Conservation (phyloP, 2,888 invertebrate genomes). For the Drosophila rellima region DNA sequence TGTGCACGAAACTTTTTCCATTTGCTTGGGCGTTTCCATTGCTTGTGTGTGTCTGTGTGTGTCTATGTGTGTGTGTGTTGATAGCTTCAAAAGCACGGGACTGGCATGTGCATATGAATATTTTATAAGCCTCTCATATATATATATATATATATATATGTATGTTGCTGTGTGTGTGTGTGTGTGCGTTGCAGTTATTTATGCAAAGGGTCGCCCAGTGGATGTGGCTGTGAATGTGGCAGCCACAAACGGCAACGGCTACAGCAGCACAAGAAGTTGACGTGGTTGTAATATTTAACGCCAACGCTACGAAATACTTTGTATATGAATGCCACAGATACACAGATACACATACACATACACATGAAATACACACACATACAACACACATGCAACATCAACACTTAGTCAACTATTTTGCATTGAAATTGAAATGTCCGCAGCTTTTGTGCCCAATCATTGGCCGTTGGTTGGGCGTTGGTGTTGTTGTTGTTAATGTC, state of each 20-base stretch:
- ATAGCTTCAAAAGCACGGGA: conserved; percentile 69
- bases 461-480: conserved; percentile 8
- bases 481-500: background rate
- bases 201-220: conserved; percentile 33
- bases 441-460: conserved; percentile 61
- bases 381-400: conserved; percentile 8
- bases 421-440: conserved; percentile 75
- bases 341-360: conserved; percentile 3
- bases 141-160: conserved; percentile 29
- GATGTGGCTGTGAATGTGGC: conserved; percentile 28
- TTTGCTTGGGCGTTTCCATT: conserved; percentile 56
- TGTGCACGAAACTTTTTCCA: conserved; percentile 70
- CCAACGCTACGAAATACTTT: conserved; percentile 50
- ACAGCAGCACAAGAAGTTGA: conserved; percentile 54
- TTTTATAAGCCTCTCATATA: conserved; percentile 71
- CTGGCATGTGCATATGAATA: conserved; percentile 73
- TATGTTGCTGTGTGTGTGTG: conserved; percentile 20
- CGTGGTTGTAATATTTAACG: conserved; percentile 66
- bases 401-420: conserved; percentile 62
- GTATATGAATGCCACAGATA: conserved; percentile 26
- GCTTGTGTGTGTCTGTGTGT: conserved; percentile 23
- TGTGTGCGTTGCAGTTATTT: conserved; percentile 27
- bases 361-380: conserved; percentile 10
- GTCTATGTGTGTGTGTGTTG: conserved; percentile 46
- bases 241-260: conserved; percentile 32